A percentile compares a stretch with the other conserved stretches of the same genome.
Conservation (phyloP, 1,140 invertebrate genomes). For the Babylonia areolata region DNA sequence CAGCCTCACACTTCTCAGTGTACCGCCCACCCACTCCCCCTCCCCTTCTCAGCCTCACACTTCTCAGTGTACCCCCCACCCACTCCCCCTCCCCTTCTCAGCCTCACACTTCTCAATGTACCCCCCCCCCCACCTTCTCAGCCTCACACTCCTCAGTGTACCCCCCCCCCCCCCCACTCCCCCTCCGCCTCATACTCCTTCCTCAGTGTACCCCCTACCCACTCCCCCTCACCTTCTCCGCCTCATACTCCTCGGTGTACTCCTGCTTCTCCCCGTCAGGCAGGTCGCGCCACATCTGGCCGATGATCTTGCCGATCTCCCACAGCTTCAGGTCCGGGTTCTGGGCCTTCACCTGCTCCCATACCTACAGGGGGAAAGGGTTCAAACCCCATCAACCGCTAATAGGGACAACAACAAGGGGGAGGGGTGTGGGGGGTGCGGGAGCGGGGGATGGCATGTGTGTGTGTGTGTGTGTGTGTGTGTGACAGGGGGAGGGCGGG, state of each 20-base stretch:
- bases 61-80: not conserved
- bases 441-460: too few species aligned
- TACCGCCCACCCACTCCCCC: too few species aligned
- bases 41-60: constrained; percentile 87
- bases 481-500: too few species aligned
- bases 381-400: constrained; percentile 31
- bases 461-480: too few species aligned
- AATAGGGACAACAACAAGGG: constrained; percentile 30
- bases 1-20: too few species aligned
- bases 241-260: constrained; percentile 97
- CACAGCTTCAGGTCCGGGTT: constrained; percentile 97
- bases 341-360: constrained; percentile 95
- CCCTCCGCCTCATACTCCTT: constrained; percentile 78
- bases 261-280: constrained; percentile 95
- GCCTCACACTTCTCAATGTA: constrained; percentile 98
- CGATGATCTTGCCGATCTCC: constrained; percentile 99
- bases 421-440: too few species aligned
- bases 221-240: constrained; percentile 87
- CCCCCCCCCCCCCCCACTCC: constrained; percentile 81
- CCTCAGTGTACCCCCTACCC: not conserved
- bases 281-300: constrained; percentile 98
- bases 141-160: too few species aligned
- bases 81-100: constrained; percentile 86
- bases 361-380: constrained; percentile 67
- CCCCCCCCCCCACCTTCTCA: constrained; percentile 77